Evolutionary conservation across 2,888 invertebrate genomes (phyloP), one percentile per base, ranked within the genome.

Genomic region (Plusia festucae): DNA sequence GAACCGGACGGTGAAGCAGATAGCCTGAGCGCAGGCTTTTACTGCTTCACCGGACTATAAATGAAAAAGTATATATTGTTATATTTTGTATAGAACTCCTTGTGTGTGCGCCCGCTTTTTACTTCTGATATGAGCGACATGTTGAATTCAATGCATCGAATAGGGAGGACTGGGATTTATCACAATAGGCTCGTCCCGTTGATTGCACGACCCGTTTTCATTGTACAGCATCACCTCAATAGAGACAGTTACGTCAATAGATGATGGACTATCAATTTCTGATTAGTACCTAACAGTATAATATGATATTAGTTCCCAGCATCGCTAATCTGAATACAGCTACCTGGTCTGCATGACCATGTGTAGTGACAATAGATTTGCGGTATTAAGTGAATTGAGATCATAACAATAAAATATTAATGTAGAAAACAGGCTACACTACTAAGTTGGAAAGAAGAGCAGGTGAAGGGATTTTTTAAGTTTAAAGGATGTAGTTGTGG

Each of bases 111-210:
- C 8, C 24, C 22, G 5, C 16, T 44, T 44, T 56, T 44, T 13
- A n/a, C 9, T 44, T n/a, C n/a, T 61, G 53, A 61, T 73, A 66
- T 72, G 51, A 62, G 30, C 44, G 15, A 60, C 66, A 57, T 68
- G 51, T 63, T 65, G 56, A 59, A 78, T 76, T 82, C 78, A 82
- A 82, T 84, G 82, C 73, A 79, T 76, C 76, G 73, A 75, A 84
- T 82, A 78, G 81, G 77, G 81, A 75, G 79, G 73, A 74, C 73
- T 82, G 74, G 76, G 80, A 80, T 78, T 82, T 81, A 77, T 81
- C 82, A 91, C 91, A 91, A 92, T 89, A 73, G 89, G 73, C 78
- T 85, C 88, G 86, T 88, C 86, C 76, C 72, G 81, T 85, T 88
- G 89, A 91, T 91, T 90, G 86, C 82, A 78, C 78, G 83, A 80